phyloP scores from a whole-genome alignment of 2,888 invertebrate species.

The Hydraecia micacea region DNA sequence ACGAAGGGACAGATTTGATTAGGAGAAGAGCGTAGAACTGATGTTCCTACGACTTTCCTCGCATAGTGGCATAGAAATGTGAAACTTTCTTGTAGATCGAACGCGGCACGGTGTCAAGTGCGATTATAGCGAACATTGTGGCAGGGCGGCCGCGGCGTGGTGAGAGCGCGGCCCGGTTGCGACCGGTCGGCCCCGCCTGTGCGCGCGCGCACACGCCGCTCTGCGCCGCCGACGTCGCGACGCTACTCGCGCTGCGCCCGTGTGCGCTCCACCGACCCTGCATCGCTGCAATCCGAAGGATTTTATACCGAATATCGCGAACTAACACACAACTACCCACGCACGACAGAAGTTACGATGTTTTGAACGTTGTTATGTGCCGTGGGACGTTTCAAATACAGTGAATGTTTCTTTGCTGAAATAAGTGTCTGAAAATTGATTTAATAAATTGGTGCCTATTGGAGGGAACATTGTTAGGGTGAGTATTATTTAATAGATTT shows the following conservation, averaged over 20 bases:
- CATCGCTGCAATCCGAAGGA: constrained; percentile 72
- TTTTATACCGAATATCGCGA: constrained; percentile 74
- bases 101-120: constrained; percentile 88
- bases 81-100: constrained; percentile 88
- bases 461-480: constrained; percentile 58
- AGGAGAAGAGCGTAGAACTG: constrained; percentile 54
- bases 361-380: constrained; percentile 77
- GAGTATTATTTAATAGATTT: constrained; percentile 51
- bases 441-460: constrained; percentile 51
- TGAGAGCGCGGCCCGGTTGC: constrained; percentile 89
- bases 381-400: constrained; percentile 70
- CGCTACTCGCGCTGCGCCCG: constrained; percentile 84
- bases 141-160: constrained; percentile 82
- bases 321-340: constrained; percentile 64
- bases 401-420: constrained; percentile 73
- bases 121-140: constrained; percentile 85
- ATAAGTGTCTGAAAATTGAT: constrained; percentile 66
- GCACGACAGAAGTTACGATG: constrained; percentile 75
- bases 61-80: constrained; percentile 85
- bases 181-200: constrained; percentile 89
- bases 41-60: constrained; percentile 74
- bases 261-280: constrained; percentile 74
- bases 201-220: constrained; percentile 85
- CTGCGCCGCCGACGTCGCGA: constrained; percentile 88
- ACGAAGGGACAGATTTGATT: constrained; percentile 47